Evolutionary conservation across 2,113 vertebrate species (phyloP).

Genomic region (Boleophthalmus pectinirostris): DNA sequence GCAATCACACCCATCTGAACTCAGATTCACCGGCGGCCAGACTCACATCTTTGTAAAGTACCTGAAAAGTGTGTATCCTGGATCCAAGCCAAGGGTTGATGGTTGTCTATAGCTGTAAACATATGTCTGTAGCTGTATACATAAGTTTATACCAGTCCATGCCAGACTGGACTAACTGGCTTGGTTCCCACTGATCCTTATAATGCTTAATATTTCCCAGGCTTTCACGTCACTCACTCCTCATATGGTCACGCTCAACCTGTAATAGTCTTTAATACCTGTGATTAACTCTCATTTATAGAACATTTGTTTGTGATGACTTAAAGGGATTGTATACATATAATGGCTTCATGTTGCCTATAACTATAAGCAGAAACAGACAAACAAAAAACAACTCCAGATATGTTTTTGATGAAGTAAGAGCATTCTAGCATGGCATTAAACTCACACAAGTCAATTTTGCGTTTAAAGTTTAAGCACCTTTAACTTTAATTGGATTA

Average conservation of each 20-base stretch:
- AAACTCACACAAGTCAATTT: no score
- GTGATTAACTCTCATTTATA: slow-evolving; percentile 28
- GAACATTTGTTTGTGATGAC: neutral
- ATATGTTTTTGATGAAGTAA: neutral
- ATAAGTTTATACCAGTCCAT: slow-evolving; percentile 34
- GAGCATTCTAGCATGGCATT: no score
- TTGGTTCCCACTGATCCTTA: slow-evolving; percentile 42
- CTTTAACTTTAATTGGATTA: no score
- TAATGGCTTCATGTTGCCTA: neutral
- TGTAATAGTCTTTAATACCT: slow-evolving; percentile 31
- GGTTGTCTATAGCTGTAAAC: neutral
- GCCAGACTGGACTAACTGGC: slow-evolving; percentile 54
- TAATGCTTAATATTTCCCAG: slow-evolving; percentile 46
- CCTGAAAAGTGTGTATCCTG: no score
- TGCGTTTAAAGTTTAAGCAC: no score
- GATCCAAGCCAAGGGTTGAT: no score
- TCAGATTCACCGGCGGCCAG: no score
- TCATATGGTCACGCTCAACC: slow-evolving; percentile 33
- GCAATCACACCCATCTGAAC: no score
- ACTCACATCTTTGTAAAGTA: no score
- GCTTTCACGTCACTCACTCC: slow-evolving; percentile 34
- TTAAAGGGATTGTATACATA: neutral
- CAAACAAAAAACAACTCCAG: no score
- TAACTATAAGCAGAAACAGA: neutral
- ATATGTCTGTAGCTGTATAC: slow-evolving; percentile 12